Base-by-base conservation (phyloP, 2,888 invertebrate species). In the Atethmia centrago region DNA sequence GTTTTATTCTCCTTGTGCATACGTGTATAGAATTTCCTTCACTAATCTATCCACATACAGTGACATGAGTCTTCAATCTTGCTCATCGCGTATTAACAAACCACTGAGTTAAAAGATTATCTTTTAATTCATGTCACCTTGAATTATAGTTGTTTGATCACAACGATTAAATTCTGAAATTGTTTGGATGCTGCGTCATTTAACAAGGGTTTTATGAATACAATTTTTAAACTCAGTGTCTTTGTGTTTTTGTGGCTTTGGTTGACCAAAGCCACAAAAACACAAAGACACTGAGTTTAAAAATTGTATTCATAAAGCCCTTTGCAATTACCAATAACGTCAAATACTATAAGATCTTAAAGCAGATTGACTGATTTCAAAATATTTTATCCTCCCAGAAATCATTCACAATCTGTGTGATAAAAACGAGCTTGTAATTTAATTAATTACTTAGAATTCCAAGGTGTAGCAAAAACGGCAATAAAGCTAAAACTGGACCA, bases 1-100 rank as follows among this genome's bases (percentile, higher is more conserved):
- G 12, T 59, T 64, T 71, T 59, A 64, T 65, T 16, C 7, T 40
- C 51, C 45, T 53, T 40, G 45, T 16, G 1, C 58, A 25, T 28
- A 71, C 68, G 80, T 69, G 68, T 47, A 25, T 14, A n/a, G 80
- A 74, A 81, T 84, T 66, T 51, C 45, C 45, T 66, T 58, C 36
- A 25, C 25, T 68, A 71, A 80, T 77, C 63, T 45, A 14, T 31
- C 55, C 31, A 28, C 42, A 49, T 31, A 79, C 42, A 62, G 19
- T 40, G 42, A n/a, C 42, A n/a, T 28, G 47, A 67, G 14, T 62
- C 53, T 49, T 58, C 61, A 61, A 68, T 69, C 56, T 53, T 40
- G 19, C 63, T 45, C 58, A 74, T 58, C 61, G 5, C 56, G 25
- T 58, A 70, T 67, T 73, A 56, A 42, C 49, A 56, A 58, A 49